phyloP scores from a whole-genome alignment of 2,113 vertebrate genomes.

The Neotoma lepida region DNA sequence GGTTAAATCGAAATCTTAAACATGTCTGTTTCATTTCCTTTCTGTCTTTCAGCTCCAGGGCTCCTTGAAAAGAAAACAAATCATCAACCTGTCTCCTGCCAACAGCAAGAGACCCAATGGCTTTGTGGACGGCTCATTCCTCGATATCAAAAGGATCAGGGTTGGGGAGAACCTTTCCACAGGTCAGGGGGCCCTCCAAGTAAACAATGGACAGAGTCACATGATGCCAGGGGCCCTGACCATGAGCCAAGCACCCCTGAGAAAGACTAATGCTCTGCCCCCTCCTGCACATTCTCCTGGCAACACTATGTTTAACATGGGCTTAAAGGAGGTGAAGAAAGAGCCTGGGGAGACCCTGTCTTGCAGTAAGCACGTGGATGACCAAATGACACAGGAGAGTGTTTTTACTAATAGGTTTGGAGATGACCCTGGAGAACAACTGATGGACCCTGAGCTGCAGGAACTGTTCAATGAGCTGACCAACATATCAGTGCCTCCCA shows the following conservation, averaged over 20 bases:
- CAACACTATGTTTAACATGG: constrained; percentile 92
- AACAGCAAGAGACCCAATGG: constrained; percentile 92
- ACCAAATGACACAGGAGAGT: constrained; percentile 87
- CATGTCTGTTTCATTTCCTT: background rate
- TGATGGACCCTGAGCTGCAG: constrained; percentile 97
- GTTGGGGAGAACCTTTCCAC: constrained; percentile 85
- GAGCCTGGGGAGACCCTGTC: constrained; percentile 93
- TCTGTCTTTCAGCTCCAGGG: constrained; percentile 93
- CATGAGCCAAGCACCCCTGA: constrained; percentile 85
- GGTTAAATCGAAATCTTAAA: constrained; percentile 56
- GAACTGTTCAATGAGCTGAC: constrained; percentile 98
- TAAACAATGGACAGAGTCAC: constrained; percentile 87
- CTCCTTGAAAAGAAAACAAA: constrained; percentile 94
- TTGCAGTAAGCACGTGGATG: constrained; percentile 89
- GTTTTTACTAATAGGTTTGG: constrained; percentile 82
- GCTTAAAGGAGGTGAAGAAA: constrained; percentile 96
- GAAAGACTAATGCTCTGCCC: constrained; percentile 84
- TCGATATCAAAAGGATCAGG: constrained; percentile 94
- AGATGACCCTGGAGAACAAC: constrained; percentile 91
- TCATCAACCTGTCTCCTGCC: constrained; percentile 89
- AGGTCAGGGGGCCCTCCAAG: constrained; percentile 87
- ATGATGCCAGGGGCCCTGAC: constrained; percentile 85
- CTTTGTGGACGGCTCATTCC: constrained; percentile 89
- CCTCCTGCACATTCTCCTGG: constrained; percentile 86
- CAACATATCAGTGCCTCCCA: constrained; percentile 94